Base-by-base conservation (phyloP, 1,140 invertebrate genomes). In the Pseudomyrmex concolor region DNA sequence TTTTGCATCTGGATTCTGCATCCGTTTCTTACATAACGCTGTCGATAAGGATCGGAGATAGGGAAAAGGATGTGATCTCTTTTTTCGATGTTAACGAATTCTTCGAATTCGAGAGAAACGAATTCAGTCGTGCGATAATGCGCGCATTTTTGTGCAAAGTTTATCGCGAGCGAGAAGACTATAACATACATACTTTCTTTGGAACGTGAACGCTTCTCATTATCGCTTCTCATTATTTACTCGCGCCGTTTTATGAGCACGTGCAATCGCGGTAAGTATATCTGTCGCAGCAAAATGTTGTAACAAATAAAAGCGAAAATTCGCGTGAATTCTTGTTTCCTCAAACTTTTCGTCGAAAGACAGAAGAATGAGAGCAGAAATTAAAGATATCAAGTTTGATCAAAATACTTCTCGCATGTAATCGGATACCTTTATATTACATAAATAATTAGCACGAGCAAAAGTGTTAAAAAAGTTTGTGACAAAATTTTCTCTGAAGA, bases 171-270 rank as follows among this genome's bases (percentile, higher is more conserved):
- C n/a, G 34, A 45, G 55, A 81, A 51, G 50, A 51, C 50, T 51
- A 51, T n/a, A n/a, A n/a, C 13, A 50, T 51, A 51, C 13, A 50
- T 51, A 73, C 57, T 74, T 81, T 76, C 83, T 51, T 54, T 10
- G 55, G n/a, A 64, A 76, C 83, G 64, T 67, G 64, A 51, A 76
- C 70, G 68, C 43, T 48, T 87, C 48, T 55, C 78, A 78, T 87
- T 83, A 86, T 86, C 85, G 25, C 62, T 54, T 48, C 50, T 50
- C 62, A 54, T 77, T 77, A 77, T 86, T 86, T 84, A 68, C 54
- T 19, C 17, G 19, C 34, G 60, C n/a, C 51, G 63, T 50, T 50
- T 55, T 17, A 22, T 15, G 55, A 72, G 22, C 86, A 86, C 78
- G 72, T 87, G 84, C 80, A 83, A 66, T 83, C 62, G 48, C 60